Evolutionary conservation across 2,888 invertebrate genomes (phyloP).

Genomic region (Augiades crinisus): DNA sequence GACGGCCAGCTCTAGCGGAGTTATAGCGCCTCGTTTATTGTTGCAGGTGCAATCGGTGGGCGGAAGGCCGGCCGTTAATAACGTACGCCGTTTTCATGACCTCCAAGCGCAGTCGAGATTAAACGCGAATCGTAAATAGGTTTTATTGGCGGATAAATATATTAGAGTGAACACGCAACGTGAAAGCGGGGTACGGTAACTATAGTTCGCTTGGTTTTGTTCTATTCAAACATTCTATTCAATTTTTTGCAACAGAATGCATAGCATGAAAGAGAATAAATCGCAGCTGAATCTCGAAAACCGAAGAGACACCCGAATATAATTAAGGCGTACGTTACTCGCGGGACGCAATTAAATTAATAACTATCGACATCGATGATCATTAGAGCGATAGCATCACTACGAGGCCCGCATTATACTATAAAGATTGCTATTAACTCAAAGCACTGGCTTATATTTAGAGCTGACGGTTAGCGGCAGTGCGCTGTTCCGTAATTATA

Average conservation of each 20-base stretch:
- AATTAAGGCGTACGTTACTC: conserved; percentile 19
- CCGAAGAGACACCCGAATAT: background rate
- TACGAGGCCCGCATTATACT: conserved; percentile 61
- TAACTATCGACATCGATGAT: conserved; percentile 62
- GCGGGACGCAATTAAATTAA: conserved; percentile 47
- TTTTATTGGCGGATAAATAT: conserved; percentile 16
- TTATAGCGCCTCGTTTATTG: conserved; percentile 39
- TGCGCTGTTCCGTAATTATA: conserved; percentile 64
- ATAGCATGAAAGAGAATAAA: background rate
- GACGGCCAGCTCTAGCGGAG: conserved; percentile 53
- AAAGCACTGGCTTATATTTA: conserved; percentile 63
- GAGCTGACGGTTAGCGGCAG: conserved; percentile 66
- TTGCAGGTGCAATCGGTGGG: conserved; percentile 33
- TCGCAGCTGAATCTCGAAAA: conserved; percentile 1
- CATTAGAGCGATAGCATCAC: conserved; percentile 57
- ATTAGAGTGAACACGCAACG: conserved; percentile 3
- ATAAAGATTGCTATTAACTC: conserved; percentile 79
- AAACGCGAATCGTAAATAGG: conserved; percentile 19
- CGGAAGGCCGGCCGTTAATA: conserved; percentile 25
- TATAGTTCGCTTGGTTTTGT: background rate
- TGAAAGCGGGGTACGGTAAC: background rate
- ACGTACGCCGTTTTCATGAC: conserved; percentile 18
- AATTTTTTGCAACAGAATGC: background rate
- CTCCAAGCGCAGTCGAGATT: conserved; percentile 19
- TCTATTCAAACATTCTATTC: too few species aligned